Base-by-base conservation (phyloP, 2,797 vertebrate genomes). In the Darevskia mixta region DNA sequence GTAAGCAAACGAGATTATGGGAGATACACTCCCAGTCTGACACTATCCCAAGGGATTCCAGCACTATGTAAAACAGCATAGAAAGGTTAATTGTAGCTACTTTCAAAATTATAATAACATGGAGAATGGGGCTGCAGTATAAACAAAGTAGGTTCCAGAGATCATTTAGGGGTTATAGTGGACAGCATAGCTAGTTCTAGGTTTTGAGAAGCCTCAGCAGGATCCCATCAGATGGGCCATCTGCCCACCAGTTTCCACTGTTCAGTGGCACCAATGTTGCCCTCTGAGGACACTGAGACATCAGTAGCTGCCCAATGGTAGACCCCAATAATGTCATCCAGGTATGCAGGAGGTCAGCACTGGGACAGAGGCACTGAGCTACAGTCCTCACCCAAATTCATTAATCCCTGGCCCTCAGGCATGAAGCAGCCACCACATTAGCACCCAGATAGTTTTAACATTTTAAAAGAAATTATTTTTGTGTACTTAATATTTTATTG, bases 281-380 rank as follows among this genome's bases (percentile, higher is more conserved):
- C n/a, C 23, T 81, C 35, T 20, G 9, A 27, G 79, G 32, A 27
- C 11, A 38, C 23, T 8, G 23, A 82, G 38, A 20, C 25, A 13
- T 82, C 58, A 82, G 20, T 32, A 41, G 23, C 35, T 82, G 61
- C 25, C 29, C 32, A 64, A 29, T 25, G 6, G 38, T 82, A 32
- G 64, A 43, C 61, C 15, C 11, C 25, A 3, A 27, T 41, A 82
- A 66, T 84, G 41, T 27, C n/a, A 23, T 35, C 29, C 32, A 49
- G 5, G 32, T 75, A 69, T 35, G 32, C 32, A 71, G 4, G n/a
- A 69, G 43, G 23, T 58, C 27, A 67, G 41, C 32, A 43, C 41
- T 94, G 93, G 94, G 92, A 90, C 83, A 87, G 86, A 89, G 87
- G 8, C 41, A 67, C 9, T 49, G 23, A 35, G 20, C 0, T 55